A percentile compares a stretch with the other conserved stretches of the same genome.
These are phyloP conservation scores for Gouania willdenowi DNA, from an alignment of 2,797 vertebrate species.

Conservation along the genomic window DNA sequence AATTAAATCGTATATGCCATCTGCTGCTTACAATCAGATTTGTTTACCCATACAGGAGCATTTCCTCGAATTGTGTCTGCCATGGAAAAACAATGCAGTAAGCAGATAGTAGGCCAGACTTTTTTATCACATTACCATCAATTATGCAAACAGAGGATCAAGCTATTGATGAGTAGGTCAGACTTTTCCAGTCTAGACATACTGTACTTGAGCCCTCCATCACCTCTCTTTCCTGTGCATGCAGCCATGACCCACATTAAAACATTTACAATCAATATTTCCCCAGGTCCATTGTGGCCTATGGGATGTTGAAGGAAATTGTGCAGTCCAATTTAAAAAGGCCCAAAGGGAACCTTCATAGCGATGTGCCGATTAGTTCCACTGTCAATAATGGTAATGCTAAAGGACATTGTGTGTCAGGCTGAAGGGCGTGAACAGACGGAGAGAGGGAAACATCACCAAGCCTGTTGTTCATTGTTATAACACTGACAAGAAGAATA, in stretches of 20 bases:
- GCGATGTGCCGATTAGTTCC: constrained; percentile 71
- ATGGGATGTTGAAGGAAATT: constrained; percentile 58
- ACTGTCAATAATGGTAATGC: constrained; percentile 67
- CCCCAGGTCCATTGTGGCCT: constrained; percentile 32
- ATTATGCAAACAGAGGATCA: constrained; percentile 41
- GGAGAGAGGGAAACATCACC: constrained; percentile 38
- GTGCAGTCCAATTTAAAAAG: constrained; percentile 61
- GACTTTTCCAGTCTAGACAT: constrained; percentile 55
- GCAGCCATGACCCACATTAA: constrained; percentile 57
- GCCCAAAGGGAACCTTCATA: constrained; percentile 44
- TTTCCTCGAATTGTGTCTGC: background rate
- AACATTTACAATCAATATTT: constrained; percentile 64
- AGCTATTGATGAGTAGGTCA: no score
- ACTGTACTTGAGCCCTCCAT: constrained; percentile 31
- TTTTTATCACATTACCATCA: constrained; percentile 22
- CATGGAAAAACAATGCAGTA: constrained; percentile 12
- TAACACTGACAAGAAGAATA: constrained; percentile 63
- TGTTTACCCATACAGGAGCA: background rate
- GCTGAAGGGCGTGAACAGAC: constrained; percentile 33
- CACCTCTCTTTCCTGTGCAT: constrained; percentile 33
- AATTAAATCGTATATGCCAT: background rate
- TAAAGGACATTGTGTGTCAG: constrained; percentile 55
- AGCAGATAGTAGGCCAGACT: constrained; percentile 8
- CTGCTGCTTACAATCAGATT: background rate
- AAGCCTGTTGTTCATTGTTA: constrained; percentile 56